Conservation (phyloP, 1,140 invertebrate species). For the Diabrotica undecimpunctata region DNA sequence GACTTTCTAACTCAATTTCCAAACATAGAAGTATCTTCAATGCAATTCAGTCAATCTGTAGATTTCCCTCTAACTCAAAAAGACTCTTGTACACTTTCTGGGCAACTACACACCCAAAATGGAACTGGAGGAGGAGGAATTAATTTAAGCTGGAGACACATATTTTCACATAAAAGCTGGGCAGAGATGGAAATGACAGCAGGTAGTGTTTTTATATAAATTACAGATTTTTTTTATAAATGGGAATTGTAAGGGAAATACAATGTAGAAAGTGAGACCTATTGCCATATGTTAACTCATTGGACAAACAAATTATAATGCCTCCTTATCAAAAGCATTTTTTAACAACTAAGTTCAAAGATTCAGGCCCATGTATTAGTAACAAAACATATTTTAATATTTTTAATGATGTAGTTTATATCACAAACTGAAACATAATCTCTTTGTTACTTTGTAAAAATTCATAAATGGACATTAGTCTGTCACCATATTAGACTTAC, state of each 20-base stretch:
- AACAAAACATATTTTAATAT: no score
- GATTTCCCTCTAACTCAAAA: conserved; percentile 84
- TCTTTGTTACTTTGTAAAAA: no score
- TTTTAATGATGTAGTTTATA: no score
- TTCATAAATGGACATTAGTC: no score
- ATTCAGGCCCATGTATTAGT: no score
- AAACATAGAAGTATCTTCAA: conserved; percentile 82
- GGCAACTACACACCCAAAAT: conserved; percentile 80
- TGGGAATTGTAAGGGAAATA: not conserved
- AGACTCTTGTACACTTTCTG: conserved; percentile 77
- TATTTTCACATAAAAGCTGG: conserved; percentile 80
- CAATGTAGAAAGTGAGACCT: no score
- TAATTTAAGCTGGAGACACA: conserved; percentile 67
- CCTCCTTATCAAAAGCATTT: no score
- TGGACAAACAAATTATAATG: no score
- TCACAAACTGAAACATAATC: no score
- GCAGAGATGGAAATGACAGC: conserved; percentile 74
- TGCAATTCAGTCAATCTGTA: conserved; percentile 88
- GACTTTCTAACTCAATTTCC: conserved; percentile 59
- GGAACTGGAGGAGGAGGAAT: conserved; percentile 77
- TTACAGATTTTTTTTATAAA: not conserved
- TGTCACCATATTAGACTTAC: no score
- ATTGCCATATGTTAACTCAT: no score
- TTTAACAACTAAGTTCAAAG: no score
- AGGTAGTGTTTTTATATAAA: conserved; percentile 46